phyloP scores from a whole-genome alignment of 2,113 vertebrate genomes.

The Circaetus gallicus region DNA sequence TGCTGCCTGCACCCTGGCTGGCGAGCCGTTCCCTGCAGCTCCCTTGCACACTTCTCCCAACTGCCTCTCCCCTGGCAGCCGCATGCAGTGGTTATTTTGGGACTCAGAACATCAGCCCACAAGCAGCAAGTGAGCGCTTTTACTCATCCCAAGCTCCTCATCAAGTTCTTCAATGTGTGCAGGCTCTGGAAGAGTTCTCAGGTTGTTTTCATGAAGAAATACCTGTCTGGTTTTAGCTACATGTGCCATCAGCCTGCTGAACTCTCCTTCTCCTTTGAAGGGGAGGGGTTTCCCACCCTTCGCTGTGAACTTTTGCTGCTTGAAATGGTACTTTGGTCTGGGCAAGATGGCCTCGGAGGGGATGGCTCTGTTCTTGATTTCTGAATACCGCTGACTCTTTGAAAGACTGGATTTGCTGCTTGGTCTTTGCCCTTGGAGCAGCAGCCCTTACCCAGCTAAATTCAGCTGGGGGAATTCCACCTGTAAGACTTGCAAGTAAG shows the following conservation, averaged over 20 bases:
- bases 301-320: not conserved
- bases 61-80: not conserved
- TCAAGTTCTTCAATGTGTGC: not conserved
- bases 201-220: not conserved
- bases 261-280: not conserved
- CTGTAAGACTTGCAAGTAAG: constrained; percentile 52
- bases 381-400: not conserved
- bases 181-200: not conserved
- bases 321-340: not conserved
- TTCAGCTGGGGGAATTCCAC: constrained; percentile 59
- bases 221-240: not conserved
- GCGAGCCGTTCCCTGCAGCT: fast-evolving
- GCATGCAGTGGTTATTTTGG: not conserved
- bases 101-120: not conserved
- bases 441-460: constrained; percentile 45
- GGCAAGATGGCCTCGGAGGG: not conserved
- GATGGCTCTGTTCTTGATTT: not conserved
- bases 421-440: not conserved
- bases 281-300: not conserved
- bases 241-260: not conserved
- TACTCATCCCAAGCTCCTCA: not conserved
- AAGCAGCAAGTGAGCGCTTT: not conserved
- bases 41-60: not conserved
- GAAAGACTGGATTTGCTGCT: constrained; percentile 7
- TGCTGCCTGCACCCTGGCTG: not conserved